These are phyloP conservation scores for Sinelater perroti DNA, from an alignment of 2,888 invertebrate genomes.

Conservation along the genomic window DNA sequence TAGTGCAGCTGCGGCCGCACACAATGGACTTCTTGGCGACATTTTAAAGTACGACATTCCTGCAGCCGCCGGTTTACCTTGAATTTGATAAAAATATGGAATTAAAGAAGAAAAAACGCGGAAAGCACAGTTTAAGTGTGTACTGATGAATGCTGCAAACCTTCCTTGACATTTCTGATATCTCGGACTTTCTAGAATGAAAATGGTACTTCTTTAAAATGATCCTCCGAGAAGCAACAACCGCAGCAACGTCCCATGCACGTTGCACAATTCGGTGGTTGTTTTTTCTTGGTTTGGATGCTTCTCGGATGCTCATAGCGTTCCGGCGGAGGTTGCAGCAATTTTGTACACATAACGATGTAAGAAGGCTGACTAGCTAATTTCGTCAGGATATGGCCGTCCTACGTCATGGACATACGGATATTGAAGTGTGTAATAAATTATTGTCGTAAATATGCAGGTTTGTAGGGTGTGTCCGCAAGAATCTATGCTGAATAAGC, in stretches of 20 bases:
- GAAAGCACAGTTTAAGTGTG: conserved; percentile 41
- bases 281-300: too few species aligned
- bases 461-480: conserved; percentile 7
- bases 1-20: conserved; percentile 12
- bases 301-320: too few species aligned
- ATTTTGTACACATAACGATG: conserved; percentile 4
- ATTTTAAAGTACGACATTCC: conserved; percentile 30
- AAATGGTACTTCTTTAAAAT: conserved; percentile 37
- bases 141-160: conserved; percentile 42
- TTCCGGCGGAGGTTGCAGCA: too few species aligned
- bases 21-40: conserved; percentile 23
- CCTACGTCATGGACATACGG: conserved; percentile 15
- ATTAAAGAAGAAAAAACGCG: conserved; percentile 33
- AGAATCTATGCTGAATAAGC: background rate
- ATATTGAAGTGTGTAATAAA: conserved; percentile 10
- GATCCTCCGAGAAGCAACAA: conserved; percentile 18
- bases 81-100: conserved; percentile 38
- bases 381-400: conserved; percentile 9
- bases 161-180: conserved; percentile 46
- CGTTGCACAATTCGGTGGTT: conserved; percentile 17
- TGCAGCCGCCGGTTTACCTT: conserved; percentile 40
- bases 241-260: conserved; percentile 18
- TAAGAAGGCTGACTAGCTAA: conserved; percentile 7
- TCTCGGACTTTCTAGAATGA: conserved; percentile 43
- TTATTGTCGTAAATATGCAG: conserved; percentile 15